These are phyloP conservation scores for Cataglyphis rosenhaueri DNA, from an alignment of 2,888 invertebrate genomes.

Conservation along the genomic window DNA sequence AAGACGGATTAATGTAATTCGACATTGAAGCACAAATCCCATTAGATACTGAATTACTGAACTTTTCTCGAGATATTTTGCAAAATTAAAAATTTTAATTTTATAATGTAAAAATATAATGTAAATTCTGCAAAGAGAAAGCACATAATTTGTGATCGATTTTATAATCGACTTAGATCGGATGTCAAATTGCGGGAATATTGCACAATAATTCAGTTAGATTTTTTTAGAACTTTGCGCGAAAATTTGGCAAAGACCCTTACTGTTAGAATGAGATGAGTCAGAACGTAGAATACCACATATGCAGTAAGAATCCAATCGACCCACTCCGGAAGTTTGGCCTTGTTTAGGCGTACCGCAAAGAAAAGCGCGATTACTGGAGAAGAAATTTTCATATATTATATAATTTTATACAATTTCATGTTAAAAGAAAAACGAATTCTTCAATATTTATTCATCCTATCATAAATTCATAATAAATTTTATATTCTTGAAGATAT, in stretches of 20 bases:
- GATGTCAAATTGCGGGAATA: not conserved
- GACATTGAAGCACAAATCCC: constrained; percentile 1
- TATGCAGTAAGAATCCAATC: constrained; percentile 96
- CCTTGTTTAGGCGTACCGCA: constrained; percentile 94
- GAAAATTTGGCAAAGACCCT: constrained; percentile 82
- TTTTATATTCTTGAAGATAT: not conserved
- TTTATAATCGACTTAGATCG: not conserved
- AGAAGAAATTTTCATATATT: constrained; percentile 77
- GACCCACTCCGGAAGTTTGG: constrained; percentile 94
- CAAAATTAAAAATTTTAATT: constrained; percentile 1
- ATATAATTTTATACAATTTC: not conserved
- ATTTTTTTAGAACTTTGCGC: not conserved
- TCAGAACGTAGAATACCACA: constrained; percentile 95
- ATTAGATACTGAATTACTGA: not conserved
- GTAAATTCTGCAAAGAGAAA: not conserved
- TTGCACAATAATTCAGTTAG: not conserved
- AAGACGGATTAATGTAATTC: constrained; percentile 9
- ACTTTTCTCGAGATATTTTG: not conserved
- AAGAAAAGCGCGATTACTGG: constrained; percentile 98
- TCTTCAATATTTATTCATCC: not conserved
- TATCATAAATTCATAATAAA: not conserved
- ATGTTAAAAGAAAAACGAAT: not conserved
- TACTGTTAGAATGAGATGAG: constrained; percentile 95
- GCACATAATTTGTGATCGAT: not conserved
- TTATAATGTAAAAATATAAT: too few relatives aligned